Percentiles rank a stretch among this genome's conserved stretches.
Conservation (phyloP, 1,140 invertebrate genomes). For the Pseudomyrmex gracilis region DNA sequence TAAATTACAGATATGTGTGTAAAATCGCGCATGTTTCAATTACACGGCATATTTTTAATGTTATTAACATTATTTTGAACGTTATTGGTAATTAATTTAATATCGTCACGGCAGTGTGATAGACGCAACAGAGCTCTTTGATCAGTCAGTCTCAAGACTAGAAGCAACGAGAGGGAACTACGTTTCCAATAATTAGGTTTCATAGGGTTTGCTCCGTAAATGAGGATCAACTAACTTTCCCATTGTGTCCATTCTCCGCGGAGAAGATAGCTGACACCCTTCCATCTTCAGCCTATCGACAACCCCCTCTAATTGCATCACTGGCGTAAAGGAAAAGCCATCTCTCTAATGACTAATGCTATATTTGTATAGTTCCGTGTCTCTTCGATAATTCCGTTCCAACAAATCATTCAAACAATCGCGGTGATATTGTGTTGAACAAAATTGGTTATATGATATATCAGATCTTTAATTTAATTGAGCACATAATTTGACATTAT, state of each 20-base stretch:
- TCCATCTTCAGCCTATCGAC: conserved; percentile 51
- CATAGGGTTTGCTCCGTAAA: conserved; percentile 62
- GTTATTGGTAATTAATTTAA: conserved; percentile 56
- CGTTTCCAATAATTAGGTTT: conserved; percentile 69
- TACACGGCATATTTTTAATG: not conserved
- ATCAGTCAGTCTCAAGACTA: conserved; percentile 58
- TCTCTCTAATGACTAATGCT: conserved; percentile 44
- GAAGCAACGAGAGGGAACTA: conserved; percentile 38
- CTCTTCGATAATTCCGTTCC: conserved; percentile 3
- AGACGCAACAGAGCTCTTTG: conserved; percentile 64
- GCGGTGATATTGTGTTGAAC: not conserved
- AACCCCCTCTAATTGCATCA: conserved; percentile 55
- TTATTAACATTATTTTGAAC: conserved; percentile 46
- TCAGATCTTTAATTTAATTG: not conserved
- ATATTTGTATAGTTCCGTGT: conserved; percentile 4
- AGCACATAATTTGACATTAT: conserved; percentile 1
- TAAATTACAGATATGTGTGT: not conserved
- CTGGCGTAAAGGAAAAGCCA: conserved; percentile 41
- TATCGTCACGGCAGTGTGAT: conserved; percentile 47
- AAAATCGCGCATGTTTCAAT: conserved; percentile 21
- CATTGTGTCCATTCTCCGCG: conserved; percentile 55
- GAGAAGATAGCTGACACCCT: conserved; percentile 42
- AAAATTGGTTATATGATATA: not conserved
- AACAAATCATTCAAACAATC: not conserved
- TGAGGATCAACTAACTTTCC: conserved; percentile 66